Base-by-base conservation (phyloP, 92 coral and sea anemone genomes). In the Siderastrea siderea region DNA sequence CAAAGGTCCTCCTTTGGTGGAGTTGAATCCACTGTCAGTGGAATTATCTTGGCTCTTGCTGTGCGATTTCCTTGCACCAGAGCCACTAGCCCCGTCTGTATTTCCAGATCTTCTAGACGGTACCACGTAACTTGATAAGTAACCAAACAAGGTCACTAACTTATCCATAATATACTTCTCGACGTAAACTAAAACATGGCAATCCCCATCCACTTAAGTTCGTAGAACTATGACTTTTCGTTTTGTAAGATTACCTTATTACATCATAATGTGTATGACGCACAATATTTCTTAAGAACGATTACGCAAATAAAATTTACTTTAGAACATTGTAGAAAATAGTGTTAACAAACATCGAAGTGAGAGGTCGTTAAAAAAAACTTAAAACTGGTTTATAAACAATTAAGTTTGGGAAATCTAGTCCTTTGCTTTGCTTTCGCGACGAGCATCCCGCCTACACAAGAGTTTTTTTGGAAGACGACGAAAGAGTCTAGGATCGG, bases 81-180 rank as follows among this genome's bases (percentile, higher is more conserved):
- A 14, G 15, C 15, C 19, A 43, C 71, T n/a, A n/a, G 68, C 70
- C n/a, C 72, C 49, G 60, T 83, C 46, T 2, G 61, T 13, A 12
- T 43, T 61, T 38, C 64, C 80, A 58, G 51, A 59, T 13, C 72
- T 6, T 73, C 72, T 72, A 1, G 79, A 72, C 13, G 80, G 70
- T 3, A 59, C 60, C 9, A 83, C 71, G 43, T 11, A 59, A 71
- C 49, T 83, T 49, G 61, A 64, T 47, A 83, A 4, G 15, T 16
- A 83, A 19, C 79, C 87, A n/a, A 83, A 38, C n/a, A 83, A 57
- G 1, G 76, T 68, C 3, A 81, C 13, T 10, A 81, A 38, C 43
- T 57, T 81, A 16, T 81, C 86, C 86, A 81, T 81, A 58, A 10
- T 14, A 53, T 43, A 57, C 38, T 77, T 59, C 6, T 44, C 11